These are phyloP conservation scores for Bungarus multicinctus DNA, from an alignment of 2,113 vertebrate species.

Conservation along the genomic window DNA sequence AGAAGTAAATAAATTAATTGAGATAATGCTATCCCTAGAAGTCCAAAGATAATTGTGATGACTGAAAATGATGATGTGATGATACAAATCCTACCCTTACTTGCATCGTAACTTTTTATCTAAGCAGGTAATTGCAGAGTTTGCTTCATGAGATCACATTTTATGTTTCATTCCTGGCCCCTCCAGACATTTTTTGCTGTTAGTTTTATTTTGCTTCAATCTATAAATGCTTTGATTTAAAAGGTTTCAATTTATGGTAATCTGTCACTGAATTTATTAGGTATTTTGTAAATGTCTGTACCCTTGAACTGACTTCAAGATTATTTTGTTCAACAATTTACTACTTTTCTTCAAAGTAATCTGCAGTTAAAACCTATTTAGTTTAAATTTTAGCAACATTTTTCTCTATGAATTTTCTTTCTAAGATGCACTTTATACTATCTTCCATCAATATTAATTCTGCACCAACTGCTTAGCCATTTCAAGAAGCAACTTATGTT, in stretches of 20 bases:
- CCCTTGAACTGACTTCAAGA: background rate
- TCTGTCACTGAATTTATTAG: background rate
- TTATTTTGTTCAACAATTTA: background rate
- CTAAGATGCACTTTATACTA: background rate
- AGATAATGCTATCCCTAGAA: background rate
- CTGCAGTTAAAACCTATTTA: background rate
- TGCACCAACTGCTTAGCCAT: background rate
- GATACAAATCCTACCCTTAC: background rate
- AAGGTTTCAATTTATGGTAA: background rate
- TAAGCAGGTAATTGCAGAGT: background rate
- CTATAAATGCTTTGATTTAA: background rate
- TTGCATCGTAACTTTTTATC: background rate
- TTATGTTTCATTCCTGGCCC: background rate
- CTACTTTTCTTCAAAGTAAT: background rate
- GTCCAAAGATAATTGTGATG: background rate
- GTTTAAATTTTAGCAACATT: background rate
- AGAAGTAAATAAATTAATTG: background rate
- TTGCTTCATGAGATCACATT: background rate
- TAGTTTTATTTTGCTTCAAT: background rate
- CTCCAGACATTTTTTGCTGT: background rate
- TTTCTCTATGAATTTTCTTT: background rate
- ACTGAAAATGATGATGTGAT: background rate
- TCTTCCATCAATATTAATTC: background rate
- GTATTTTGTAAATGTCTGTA: background rate
- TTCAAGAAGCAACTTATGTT: background rate